Conservation (phyloP, 2,797 vertebrate genomes). For the Lutjanus campechanus region DNA sequence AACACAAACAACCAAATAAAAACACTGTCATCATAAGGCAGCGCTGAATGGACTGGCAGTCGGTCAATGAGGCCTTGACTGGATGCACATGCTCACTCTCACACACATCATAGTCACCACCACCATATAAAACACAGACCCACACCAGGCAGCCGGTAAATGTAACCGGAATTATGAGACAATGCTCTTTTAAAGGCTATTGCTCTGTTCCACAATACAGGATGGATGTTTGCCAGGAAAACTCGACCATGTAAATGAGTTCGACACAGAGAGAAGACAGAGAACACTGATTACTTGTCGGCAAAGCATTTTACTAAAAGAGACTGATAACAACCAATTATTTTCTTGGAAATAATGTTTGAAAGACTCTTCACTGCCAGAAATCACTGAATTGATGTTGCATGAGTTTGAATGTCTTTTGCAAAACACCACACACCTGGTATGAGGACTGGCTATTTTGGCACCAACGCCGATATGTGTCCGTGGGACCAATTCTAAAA, state of each 20-base stretch:
- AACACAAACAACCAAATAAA: constrained; percentile 64
- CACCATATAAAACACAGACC: constrained; percentile 28
- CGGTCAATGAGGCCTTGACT: constrained; percentile 44
- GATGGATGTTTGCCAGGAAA: constrained; percentile 40
- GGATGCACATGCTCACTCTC: constrained; percentile 56
- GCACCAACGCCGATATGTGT: no score
- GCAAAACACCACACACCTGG: constrained; percentile 15
- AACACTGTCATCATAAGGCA: constrained; percentile 28
- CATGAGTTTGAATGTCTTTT: neutral
- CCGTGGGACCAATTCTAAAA: neutral
- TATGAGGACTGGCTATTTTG: neutral
- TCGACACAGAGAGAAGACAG: constrained; percentile 30
- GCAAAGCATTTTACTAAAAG: constrained; percentile 30
- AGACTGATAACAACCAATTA: constrained; percentile 35
- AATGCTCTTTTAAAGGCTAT: constrained; percentile 36
- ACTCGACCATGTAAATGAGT: constrained; percentile 42
- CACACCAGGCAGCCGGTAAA: constrained; percentile 32
- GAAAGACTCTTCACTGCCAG: constrained; percentile 10
- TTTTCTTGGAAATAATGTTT: constrained; percentile 21
- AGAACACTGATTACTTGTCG: constrained; percentile 46
- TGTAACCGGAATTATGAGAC: constrained; percentile 42
- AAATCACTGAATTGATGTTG: constrained; percentile 3
- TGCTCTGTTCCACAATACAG: constrained; percentile 41
- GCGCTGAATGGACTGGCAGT: constrained; percentile 22
- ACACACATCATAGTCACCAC: constrained; percentile 21